Percentiles rank a stretch among this genome's conserved stretches.
phyloP scores from a whole-genome alignment of 2,797 vertebrate species.

The Aeoliscus strigatus region DNA sequence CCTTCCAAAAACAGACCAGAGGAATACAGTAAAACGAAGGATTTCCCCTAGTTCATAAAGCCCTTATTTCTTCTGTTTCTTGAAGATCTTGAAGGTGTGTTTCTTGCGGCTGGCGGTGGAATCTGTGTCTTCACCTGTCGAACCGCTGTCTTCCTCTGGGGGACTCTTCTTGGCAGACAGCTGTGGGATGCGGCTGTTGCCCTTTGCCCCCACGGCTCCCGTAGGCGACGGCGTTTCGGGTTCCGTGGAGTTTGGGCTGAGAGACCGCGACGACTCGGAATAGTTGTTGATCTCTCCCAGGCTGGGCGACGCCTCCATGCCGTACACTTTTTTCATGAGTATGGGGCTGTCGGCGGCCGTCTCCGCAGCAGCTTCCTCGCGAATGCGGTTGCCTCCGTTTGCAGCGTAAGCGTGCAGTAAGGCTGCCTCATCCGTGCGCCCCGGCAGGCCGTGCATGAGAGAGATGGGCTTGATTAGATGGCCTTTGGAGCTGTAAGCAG shows the following conservation, averaged over 20 bases:
- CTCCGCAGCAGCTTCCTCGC: constrained; percentile 69
- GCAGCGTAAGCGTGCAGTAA: constrained; percentile 66
- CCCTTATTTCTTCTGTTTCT: constrained; percentile 93
- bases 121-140: constrained; percentile 92
- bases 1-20: constrained; percentile 33
- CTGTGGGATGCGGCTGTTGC: constrained; percentile 87
- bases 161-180: constrained; percentile 89
- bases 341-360: constrained; percentile 79
- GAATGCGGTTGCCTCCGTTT: constrained; percentile 79
- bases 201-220: constrained; percentile 57
- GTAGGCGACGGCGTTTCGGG: constrained; percentile 87
- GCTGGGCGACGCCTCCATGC: constrained; percentile 83
- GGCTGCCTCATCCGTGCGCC: constrained; percentile 70
- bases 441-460: constrained; percentile 64
- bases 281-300: constrained; percentile 83
- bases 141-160: constrained; percentile 90
- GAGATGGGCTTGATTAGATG: constrained; percentile 79
- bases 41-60: constrained; percentile 42
- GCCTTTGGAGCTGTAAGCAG: constrained; percentile 75
- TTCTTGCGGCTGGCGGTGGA: constrained; percentile 89
- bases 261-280: constrained; percentile 89
- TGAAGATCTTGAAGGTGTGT: constrained; percentile 97
- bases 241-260: constrained; percentile 94
- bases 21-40: constrained; percentile 42
- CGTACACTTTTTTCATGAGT: constrained; percentile 79